Evolutionary conservation across 2,888 invertebrate species (phyloP), one percentile per base, ranked within the genome.

Genomic region (Geophilus truncorum): DNA sequence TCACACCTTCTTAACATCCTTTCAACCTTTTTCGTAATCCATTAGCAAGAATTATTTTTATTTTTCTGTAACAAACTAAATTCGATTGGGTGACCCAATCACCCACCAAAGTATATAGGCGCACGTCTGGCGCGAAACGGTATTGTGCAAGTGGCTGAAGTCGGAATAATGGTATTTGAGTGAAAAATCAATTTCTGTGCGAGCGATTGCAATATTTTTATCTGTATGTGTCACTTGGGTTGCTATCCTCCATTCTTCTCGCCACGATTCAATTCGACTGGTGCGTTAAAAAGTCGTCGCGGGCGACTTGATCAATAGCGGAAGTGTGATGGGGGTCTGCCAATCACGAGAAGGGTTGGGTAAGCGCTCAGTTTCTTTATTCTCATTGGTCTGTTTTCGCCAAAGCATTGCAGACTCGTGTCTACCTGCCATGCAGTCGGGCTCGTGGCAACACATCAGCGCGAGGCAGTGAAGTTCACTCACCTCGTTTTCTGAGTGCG

Each of bases 331-430:
- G 34, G 77, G 77, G 77, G 77, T 77, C 77, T 77, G 77, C 77
- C 77, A 77, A 77, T 77, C 77, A 77, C 77, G 70, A 25, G 70
- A 70, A 70, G 70, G 70, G 70, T 70, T 70, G 70, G 70, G 51
- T 18, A 51, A 18, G 32, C 32, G 32, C 45, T 15, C 45, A 3
- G 6, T 18, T 12, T 45, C 45, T 12, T 18, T 45, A 9, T 12
- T 70, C 70, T 9, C 28, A 70, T 70, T 70, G 70, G 70, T 70
- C 70, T 70, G 70, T 70, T 28, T 70, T 25, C 15, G 70, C 51
- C 3, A 51, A 70, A 70, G 70, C 28, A 28, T 70, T 25, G 70
- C 70, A 70, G 70, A 70, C 70, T 70, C n/a, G 25, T 70, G 70
- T 70, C 70, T 70, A 70, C 70, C 70, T 23, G 70, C 70, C 23